Base-by-base conservation (phyloP, 2,797 vertebrate species). In the Enteromius unitaeniatus region DNA sequence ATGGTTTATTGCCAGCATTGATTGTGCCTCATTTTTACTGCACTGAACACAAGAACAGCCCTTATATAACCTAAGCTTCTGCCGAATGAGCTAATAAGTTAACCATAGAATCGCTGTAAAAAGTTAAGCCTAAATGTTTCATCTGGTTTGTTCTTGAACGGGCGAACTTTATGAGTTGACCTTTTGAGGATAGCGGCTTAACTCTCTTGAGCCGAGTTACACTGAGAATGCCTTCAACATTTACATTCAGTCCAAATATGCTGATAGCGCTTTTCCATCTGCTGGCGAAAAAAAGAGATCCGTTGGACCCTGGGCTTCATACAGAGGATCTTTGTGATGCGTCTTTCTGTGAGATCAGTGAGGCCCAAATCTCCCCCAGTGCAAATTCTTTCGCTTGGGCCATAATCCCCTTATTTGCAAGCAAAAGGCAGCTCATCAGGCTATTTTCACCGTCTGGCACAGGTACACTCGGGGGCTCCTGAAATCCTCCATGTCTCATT, bases 341-440 rank as follows among this genome's bases (percentile, higher is more conserved):
- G 49, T 79, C 40, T 86, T 90, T 90, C 89, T 90, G 85, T 89
- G 87, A 89, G 80, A 84, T 84, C 82, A 87, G 89, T 89, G 89
- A 88, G 62, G 82, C 81, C 87, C 87, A 90, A 89, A 92, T 93
- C 91, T 76, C 85, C 77, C 91, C 91, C 90, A 89, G 89, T 84
- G 86, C 87, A 92, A 88, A 91, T 91, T 89, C 90, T 92, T 91
- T 85, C 77, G 87, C 87, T 92, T 19, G 92, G 90, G 90, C 93
- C 91, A 87, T 95, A 94, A 94, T 94, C 93, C 93, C 91, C 93
- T 94, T 91, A 95, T 94, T 94, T 94, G 92, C 92, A 93, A 92
- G 92, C 93, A 88, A 91, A 91, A 92, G 91, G 91, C 92, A 89
- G 87, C 88, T 87, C 89, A 88, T 93, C 91, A 90, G 85, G 88